Conservation (phyloP, 2,113 vertebrate species). For the Petrocephalus zakoni region DNA sequence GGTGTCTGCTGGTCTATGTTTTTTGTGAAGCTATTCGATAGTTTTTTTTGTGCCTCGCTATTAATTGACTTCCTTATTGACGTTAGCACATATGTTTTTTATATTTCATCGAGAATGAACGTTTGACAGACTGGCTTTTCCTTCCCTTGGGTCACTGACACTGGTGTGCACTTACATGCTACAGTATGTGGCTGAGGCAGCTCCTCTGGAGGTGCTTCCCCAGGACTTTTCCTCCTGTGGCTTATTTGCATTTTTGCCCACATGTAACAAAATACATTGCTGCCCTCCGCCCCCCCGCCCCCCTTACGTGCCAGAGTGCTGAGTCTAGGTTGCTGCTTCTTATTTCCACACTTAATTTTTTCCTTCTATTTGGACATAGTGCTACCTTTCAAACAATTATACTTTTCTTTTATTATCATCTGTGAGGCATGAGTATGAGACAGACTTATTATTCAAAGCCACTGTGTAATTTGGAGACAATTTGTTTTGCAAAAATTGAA, state of each 20-base stretch:
- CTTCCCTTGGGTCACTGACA: background rate
- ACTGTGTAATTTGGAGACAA: conserved; percentile 3
- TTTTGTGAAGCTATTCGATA: background rate
- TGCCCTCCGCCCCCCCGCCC: background rate
- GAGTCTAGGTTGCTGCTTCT: background rate
- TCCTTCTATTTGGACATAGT: background rate
- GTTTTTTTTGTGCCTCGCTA: background rate
- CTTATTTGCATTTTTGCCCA: background rate
- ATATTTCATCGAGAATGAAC: background rate
- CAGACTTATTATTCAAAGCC: background rate
- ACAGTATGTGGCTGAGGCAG: background rate
- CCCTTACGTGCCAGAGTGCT: background rate
- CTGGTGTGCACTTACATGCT: background rate
- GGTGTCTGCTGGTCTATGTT: background rate
- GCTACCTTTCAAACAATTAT: background rate
- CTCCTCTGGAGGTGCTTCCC: background rate
- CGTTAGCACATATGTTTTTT: background rate
- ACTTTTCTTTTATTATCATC: background rate
- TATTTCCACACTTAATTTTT: background rate
- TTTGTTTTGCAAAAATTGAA: background rate
- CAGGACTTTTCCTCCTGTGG: background rate
- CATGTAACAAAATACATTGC: background rate
- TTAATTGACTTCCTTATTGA: background rate
- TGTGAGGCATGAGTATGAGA: background rate
- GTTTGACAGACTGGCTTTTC: background rate